Conservation (phyloP, 2,113 vertebrate genomes). For the Mastomys natalensis region DNA sequence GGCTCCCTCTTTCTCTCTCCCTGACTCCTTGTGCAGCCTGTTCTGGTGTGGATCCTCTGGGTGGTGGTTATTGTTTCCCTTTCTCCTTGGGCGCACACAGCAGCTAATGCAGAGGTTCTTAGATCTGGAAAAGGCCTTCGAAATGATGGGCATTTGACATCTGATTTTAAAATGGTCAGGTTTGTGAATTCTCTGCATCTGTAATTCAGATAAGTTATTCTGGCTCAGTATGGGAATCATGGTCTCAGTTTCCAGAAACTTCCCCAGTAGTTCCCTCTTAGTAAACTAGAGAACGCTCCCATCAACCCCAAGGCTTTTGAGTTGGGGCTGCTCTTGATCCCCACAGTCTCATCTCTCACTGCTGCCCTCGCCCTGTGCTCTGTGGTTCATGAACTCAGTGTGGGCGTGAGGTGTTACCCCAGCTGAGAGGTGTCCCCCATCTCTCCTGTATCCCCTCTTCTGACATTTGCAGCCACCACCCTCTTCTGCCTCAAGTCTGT, state of each 20-base stretch:
- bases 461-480: background rate
- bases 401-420: background rate
- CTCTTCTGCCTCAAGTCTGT: background rate
- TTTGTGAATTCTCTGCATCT: background rate
- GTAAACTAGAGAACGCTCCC: background rate
- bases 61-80: background rate
- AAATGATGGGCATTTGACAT: fast-evolving
- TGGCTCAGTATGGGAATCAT: background rate
- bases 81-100: background rate
- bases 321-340: background rate
- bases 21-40: background rate
- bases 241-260: background rate
- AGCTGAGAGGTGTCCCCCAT: background rate
- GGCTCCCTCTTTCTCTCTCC: background rate
- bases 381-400: background rate
- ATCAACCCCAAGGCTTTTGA: too few relatives aligned
- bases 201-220: background rate
- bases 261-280: background rate
- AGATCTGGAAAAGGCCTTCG: background rate
- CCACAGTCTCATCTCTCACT: background rate
- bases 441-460: too few relatives aligned
- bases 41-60: fast-evolving
- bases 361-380: background rate
- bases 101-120: background rate
- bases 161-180: too few relatives aligned